Conservation (phyloP, 1,140 invertebrate species). For the Lucilia sericata region DNA sequence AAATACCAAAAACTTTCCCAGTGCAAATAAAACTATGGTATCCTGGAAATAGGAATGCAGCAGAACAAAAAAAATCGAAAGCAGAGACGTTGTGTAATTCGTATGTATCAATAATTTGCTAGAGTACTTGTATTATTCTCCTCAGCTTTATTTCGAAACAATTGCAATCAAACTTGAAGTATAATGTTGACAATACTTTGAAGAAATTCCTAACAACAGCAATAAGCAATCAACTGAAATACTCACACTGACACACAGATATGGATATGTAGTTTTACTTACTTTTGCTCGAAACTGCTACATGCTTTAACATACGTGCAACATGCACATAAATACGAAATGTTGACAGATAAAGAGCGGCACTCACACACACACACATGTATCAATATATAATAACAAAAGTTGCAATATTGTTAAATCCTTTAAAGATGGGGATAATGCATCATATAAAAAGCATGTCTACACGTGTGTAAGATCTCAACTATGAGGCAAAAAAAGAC, state of each 20-base stretch:
- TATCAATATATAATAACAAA: neutral
- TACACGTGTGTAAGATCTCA: neutral
- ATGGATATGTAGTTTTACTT: neutral
- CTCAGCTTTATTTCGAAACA: neutral
- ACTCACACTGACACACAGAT: neutral
- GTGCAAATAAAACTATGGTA: neutral
- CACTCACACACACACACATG: neutral
- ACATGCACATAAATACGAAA: neutral
- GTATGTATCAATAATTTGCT: neutral
- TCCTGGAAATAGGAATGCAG: neutral
- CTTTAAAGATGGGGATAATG: neutral
- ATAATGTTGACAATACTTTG: slow-evolving; percentile 18
- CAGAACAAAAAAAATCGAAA: neutral
- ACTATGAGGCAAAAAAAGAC: neutral
- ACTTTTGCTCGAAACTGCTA: neutral
- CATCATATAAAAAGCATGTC: neutral
- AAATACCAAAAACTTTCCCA: neutral
- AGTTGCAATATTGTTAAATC: neutral
- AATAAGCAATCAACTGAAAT: slow-evolving; percentile 16
- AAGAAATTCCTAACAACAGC: slow-evolving; percentile 1
- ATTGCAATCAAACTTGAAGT: slow-evolving; percentile 9
- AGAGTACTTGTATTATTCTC: neutral
- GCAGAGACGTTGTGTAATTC: neutral
- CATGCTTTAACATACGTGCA: neutral
- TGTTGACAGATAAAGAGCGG: neutral